phyloP scores from a whole-genome alignment of 2,113 vertebrate species.

The Hippocampus abdominalis region DNA sequence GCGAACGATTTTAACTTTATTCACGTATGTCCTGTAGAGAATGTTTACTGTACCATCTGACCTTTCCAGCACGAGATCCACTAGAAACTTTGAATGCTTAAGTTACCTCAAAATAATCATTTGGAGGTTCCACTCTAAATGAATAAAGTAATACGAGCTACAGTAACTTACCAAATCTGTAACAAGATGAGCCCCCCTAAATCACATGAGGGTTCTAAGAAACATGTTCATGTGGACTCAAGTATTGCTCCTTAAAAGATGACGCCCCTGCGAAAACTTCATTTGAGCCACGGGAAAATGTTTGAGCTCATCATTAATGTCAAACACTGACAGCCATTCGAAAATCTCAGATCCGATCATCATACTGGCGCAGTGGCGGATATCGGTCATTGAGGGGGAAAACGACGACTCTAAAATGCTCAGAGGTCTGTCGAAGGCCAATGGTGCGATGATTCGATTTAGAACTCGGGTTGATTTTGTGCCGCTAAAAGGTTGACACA shows the following conservation, averaged over 20 bases:
- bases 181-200: slow-evolving; percentile 5
- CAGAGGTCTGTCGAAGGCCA: neutral
- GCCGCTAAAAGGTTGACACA: slow-evolving; percentile 22
- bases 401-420: neutral
- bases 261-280: neutral
- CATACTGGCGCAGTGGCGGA: neutral
- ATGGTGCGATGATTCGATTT: neutral
- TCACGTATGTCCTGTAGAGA: too few species aligned
- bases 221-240: neutral
- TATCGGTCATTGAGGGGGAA: neutral
- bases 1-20: too few species aligned
- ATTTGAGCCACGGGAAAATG: neutral
- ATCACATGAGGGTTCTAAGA: neutral
- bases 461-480: neutral
- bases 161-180: slow-evolving; percentile 54
- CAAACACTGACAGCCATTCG: neutral
- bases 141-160: slow-evolving; percentile 11
- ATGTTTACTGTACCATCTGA: too few species aligned
- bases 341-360: neutral
- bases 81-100: too few species aligned
- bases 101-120: neutral
- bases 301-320: neutral
- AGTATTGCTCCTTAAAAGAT: neutral
- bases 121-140: slow-evolving; percentile 1
- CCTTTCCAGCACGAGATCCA: too few species aligned